phyloP scores from a whole-genome alignment of 2,797 vertebrate species.

The Eulemur mongoz region DNA sequence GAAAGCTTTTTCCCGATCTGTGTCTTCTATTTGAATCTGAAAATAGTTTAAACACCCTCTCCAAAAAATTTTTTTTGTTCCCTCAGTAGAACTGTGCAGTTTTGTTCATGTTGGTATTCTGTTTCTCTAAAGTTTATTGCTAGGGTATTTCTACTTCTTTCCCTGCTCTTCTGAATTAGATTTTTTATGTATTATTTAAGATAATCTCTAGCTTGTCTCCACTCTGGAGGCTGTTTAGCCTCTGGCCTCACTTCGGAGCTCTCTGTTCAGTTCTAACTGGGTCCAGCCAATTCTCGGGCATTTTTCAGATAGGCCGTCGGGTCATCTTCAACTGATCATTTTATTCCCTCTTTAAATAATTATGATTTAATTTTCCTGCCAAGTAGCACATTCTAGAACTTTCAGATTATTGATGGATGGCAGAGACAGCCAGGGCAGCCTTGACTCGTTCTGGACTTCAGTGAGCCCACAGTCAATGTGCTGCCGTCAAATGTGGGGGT shows the following conservation, averaged over 20 bases:
- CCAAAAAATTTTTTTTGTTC: background rate
- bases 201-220: background rate
- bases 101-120: background rate
- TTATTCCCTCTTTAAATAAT: background rate
- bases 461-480: background rate
- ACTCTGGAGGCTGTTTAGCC: background rate
- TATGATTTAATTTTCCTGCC: background rate
- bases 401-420: background rate
- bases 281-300: background rate
- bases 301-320: background rate
- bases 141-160: background rate
- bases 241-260: too few species aligned
- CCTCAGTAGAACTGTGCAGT: background rate
- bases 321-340: background rate
- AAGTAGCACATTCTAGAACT: background rate
- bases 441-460: background rate
- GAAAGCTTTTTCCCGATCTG: background rate
- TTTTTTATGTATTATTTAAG: background rate
- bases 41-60: background rate
- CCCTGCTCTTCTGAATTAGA: background rate
- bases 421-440: background rate
- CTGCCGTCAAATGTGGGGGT: background rate
- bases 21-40: background rate
- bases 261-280: accelerated
- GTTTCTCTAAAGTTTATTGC: background rate